A percentile compares a stretch with the other conserved stretches of the same genome.
These are phyloP conservation scores for Ammodytes dubius DNA, from an alignment of 2,113 vertebrate genomes.

Conservation along the genomic window DNA sequence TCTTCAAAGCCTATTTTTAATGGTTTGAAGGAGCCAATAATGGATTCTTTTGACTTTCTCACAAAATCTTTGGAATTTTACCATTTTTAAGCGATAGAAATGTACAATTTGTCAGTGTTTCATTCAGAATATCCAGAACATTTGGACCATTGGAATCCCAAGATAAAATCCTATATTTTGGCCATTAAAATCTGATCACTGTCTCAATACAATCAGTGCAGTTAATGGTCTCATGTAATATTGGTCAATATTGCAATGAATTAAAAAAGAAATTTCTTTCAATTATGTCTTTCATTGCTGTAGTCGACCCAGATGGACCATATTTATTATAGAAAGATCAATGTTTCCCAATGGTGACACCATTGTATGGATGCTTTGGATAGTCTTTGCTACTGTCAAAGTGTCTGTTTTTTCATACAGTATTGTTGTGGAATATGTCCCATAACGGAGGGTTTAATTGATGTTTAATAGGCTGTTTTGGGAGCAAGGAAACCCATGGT, in stretches of 20 bases:
- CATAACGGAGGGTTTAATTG: background rate
- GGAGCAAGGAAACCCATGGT: background rate
- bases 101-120: background rate
- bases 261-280: background rate
- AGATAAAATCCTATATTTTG: background rate
- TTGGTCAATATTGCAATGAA: background rate
- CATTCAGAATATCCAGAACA: background rate
- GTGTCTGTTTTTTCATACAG: slow-evolving; percentile 32
- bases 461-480: background rate
- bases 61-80: background rate
- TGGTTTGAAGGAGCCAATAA: background rate
- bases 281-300: background rate
- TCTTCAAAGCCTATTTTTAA: background rate
- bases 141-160: background rate
- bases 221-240: background rate
- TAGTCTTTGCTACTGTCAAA: slow-evolving; percentile 1
- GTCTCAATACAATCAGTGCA: background rate
- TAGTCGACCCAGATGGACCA: background rate
- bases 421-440: slow-evolving; percentile 35
- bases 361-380: background rate
- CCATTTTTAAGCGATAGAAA: background rate
- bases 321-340: background rate
- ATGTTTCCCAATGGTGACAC: background rate
- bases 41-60: background rate
- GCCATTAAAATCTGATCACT: background rate